A percentile compares a stretch with the other conserved stretches of the same genome.
Conservation (phyloP, 2,113 vertebrate genomes). For the Cavia aperea region DNA sequence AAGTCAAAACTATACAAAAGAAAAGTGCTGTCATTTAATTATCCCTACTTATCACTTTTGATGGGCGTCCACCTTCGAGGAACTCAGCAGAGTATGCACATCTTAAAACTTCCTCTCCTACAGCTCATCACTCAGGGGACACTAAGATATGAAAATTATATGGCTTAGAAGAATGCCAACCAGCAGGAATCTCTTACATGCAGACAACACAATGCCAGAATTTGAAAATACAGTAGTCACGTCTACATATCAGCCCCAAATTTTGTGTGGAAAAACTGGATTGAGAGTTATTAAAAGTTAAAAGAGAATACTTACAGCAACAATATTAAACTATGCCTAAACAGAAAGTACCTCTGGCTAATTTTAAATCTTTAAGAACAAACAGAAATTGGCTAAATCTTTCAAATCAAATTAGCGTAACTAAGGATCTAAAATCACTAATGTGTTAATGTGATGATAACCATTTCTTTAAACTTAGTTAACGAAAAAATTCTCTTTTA, state of each 20-base stretch:
- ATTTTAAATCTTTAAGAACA: conserved; percentile 57
- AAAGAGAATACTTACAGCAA: not conserved
- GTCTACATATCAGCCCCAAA: not conserved
- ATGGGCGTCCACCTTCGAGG: not conserved
- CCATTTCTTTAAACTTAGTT: conserved; percentile 45
- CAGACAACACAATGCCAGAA: not conserved
- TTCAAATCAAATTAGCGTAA: conserved; percentile 64
- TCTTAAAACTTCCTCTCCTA: not conserved
- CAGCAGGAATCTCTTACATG: not conserved
- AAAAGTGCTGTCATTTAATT: conserved; percentile 15
- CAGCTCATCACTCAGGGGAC: not conserved
- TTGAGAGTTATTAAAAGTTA: conserved; percentile 41
- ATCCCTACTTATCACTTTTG: not conserved
- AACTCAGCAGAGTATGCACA: not conserved
- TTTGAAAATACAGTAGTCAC: not conserved
- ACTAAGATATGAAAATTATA: not conserved
- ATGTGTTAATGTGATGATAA: conserved; percentile 36
- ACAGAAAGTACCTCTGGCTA: conserved; percentile 45
- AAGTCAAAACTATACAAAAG: not conserved
- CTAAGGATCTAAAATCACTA: conserved; percentile 50
- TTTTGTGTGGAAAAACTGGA: not conserved
- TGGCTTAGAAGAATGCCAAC: not conserved
- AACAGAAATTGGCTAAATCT: conserved; percentile 55
- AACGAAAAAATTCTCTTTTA: conserved; percentile 42
- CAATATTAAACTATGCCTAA: conserved; percentile 37